Evolutionary conservation across 1,140 invertebrate genomes (phyloP).

Genomic region (Diorhabda elongata): DNA sequence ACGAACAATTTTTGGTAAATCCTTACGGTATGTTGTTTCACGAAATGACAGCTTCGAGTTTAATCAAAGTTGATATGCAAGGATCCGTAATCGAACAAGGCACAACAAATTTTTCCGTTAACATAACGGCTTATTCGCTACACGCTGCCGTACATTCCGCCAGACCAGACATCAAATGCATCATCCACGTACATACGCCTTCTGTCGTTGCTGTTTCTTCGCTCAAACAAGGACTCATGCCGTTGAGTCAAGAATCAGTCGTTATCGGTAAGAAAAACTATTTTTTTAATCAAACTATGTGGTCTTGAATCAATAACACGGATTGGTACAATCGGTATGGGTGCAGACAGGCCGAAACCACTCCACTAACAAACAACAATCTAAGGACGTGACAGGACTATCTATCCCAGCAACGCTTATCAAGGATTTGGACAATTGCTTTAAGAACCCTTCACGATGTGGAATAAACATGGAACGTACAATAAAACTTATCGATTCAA

Average conservation of each 20-base stretch:
- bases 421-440: too few species aligned
- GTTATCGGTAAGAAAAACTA: conserved; percentile 58
- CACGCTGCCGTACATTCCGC: conserved; percentile 96
- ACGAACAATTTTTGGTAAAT: conserved; percentile 95
- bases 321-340: too few species aligned
- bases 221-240: conserved; percentile 83
- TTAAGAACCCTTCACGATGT: too few species aligned
- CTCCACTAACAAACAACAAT: too few species aligned
- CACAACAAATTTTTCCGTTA: conserved; percentile 83
- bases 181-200: conserved; percentile 91
- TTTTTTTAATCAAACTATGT: too few species aligned
- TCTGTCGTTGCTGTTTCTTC: conserved; percentile 90
- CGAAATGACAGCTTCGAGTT: conserved; percentile 94
- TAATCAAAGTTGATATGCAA: conserved; percentile 95
- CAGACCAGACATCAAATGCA: conserved; percentile 92
- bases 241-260: conserved; percentile 85
- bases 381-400: too few species aligned
- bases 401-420: too few species aligned
- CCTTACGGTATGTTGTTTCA: conserved; percentile 95
- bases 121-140: conserved; percentile 74
- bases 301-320: too few species aligned
- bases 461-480: too few species aligned
- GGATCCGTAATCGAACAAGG: conserved; percentile 80
- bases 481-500: too few species aligned
- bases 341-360: too few species aligned